Conservation (phyloP, 2,797 vertebrate species). For the Apogon hyalosoma region DNA sequence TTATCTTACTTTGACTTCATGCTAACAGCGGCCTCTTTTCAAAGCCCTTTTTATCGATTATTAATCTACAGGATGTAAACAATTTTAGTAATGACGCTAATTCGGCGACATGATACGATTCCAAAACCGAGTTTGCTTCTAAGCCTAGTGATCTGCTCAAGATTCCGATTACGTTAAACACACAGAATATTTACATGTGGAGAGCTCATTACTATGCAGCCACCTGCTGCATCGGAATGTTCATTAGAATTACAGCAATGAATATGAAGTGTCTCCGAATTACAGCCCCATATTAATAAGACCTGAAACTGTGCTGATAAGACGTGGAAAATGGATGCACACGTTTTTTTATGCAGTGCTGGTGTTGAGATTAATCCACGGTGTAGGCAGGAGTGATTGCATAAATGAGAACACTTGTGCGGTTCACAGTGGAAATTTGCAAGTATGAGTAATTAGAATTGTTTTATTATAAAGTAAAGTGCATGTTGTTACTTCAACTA, state of each 20-base stretch:
- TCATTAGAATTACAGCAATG: not conserved
- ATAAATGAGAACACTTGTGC: not conserved
- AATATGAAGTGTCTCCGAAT: not conserved
- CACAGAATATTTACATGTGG: not conserved
- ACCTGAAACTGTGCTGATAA: not conserved
- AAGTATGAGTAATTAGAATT: too few species aligned
- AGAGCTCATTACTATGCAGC: too few species aligned
- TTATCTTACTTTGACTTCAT: too few species aligned
- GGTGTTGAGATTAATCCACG: not conserved
- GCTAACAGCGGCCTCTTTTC: too few species aligned
- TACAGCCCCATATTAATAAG: not conserved
- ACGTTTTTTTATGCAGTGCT: not conserved
- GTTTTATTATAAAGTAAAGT: too few species aligned
- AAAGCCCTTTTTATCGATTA: too few species aligned
- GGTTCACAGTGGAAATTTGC: not conserved
- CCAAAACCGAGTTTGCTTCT: not conserved
- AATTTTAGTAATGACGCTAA: not conserved
- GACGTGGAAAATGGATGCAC: not conserved
- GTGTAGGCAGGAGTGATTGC: not conserved
- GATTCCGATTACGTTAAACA: not conserved
- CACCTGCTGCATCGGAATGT: not conserved
- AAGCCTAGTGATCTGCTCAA: too few species aligned
- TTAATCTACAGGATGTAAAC: too few species aligned
- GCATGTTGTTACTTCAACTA: too few species aligned
- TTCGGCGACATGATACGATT: not conserved